Percentiles rank a stretch among this genome's conserved stretches.
Evolutionary conservation across 2,888 invertebrate genomes (phyloP).

Genomic region (Stenurella melanura): DNA sequence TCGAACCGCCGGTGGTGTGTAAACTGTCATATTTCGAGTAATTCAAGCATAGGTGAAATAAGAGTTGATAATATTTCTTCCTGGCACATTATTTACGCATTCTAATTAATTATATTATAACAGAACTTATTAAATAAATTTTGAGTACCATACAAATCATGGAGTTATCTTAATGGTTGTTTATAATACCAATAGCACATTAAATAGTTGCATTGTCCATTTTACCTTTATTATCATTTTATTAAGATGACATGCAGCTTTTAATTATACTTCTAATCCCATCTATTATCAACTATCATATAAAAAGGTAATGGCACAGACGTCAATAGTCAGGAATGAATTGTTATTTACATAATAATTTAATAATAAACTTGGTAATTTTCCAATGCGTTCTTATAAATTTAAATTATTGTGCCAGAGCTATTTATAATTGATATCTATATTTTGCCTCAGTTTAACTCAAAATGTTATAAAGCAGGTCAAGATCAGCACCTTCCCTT

Average conservation of each 20-base stretch:
- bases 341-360: neutral
- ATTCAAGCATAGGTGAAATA: too few relatives aligned
- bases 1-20: too few relatives aligned
- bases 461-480: constrained; percentile 17
- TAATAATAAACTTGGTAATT: constrained; percentile 2
- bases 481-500: constrained; percentile 19
- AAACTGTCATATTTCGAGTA: too few relatives aligned
- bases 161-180: neutral
- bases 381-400: neutral
- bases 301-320: constrained; percentile 13
- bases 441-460: neutral
- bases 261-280: neutral
- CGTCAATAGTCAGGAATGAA: neutral
- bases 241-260: neutral
- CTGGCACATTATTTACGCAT: too few relatives aligned
- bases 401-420: neutral
- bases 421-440: neutral
- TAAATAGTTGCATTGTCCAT: neutral
- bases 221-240: neutral
- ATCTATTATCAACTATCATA: neutral
- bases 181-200: neutral
- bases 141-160: neutral
- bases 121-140: too few relatives aligned
- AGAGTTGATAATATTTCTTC: too few relatives aligned
- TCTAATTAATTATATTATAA: too few relatives aligned